Conservation (phyloP, 2,797 vertebrate species). For the Macroramphosus scolopax region DNA sequence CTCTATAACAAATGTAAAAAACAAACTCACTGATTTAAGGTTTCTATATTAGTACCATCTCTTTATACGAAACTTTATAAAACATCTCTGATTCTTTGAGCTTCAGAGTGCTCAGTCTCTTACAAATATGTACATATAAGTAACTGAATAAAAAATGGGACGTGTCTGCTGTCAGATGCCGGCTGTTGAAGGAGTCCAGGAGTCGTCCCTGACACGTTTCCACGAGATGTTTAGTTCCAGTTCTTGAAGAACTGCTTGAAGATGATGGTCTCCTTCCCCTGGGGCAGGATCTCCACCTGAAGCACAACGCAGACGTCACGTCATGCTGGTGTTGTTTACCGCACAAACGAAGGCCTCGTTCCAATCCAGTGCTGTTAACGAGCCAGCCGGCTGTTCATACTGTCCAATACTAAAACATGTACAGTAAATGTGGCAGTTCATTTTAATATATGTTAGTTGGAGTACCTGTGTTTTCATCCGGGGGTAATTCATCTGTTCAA, state of each 20-base stretch:
- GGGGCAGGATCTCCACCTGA: constrained; percentile 91
- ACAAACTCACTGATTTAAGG: constrained; percentile 15
- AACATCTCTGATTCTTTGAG: constrained; percentile 52
- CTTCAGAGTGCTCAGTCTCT: constrained; percentile 10
- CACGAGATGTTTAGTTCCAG: constrained; percentile 79
- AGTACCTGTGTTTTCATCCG: constrained; percentile 94
- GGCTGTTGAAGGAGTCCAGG: too few species aligned
- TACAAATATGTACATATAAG: constrained; percentile 59
- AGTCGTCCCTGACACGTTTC: background rate
- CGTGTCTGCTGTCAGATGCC: too few species aligned
- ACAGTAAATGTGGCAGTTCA: too few species aligned
- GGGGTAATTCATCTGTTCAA: constrained; percentile 90
- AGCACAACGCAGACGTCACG: constrained; percentile 6
- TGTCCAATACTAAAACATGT: too few species aligned
- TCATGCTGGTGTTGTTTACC: too few species aligned
- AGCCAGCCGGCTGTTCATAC: too few species aligned
- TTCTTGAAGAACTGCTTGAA: constrained; percentile 92
- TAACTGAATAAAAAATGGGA: constrained; percentile 19
- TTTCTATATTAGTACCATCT: constrained; percentile 3
- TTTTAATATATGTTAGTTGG: too few species aligned
- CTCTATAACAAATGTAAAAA: constrained; percentile 56
- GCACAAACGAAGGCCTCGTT: too few species aligned
- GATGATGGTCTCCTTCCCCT: constrained; percentile 86
- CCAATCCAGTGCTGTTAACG: too few species aligned
- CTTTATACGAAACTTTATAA: constrained; percentile 42